Evolutionary conservation across 2,113 vertebrate species (phyloP).

Genomic region (Neogobius melanostomus): DNA sequence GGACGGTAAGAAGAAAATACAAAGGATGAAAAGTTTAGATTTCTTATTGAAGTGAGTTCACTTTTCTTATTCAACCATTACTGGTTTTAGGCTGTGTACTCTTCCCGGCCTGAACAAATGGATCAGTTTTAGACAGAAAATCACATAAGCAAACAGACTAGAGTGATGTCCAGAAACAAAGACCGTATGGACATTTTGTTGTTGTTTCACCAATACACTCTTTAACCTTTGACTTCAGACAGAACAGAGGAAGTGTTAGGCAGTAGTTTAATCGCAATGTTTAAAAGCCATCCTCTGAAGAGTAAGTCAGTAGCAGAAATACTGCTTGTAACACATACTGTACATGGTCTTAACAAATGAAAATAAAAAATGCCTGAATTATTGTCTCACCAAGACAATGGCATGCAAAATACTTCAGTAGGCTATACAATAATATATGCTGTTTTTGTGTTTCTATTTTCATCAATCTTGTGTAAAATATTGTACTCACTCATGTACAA

Average conservation of each 20-base stretch:
- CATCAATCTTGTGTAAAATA: not conserved
- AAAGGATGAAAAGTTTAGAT: slow-evolving; percentile 12
- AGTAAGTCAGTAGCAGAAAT: slow-evolving; percentile 13
- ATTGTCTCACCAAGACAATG: not conserved
- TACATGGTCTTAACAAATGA: too few relatives aligned
- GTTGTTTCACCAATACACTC: slow-evolving; percentile 21
- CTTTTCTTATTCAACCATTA: not conserved
- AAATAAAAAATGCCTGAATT: too few relatives aligned
- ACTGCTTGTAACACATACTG: not conserved
- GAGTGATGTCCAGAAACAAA: slow-evolving; percentile 19
- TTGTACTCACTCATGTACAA: not conserved
- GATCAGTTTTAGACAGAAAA: slow-evolving; percentile 1
- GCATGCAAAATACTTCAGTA: not conserved
- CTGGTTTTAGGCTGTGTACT: not conserved
- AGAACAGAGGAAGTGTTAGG: slow-evolving; percentile 27
- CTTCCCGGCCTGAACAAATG: not conserved
- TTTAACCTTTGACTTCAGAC: slow-evolving; percentile 54
- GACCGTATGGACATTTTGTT: not conserved
- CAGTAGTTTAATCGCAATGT: slow-evolving; percentile 20
- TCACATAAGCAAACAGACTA: slow-evolving; percentile 25
- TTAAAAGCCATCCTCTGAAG: slow-evolving; percentile 1
- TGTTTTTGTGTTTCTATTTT: not conserved
- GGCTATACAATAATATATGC: too few relatives aligned
- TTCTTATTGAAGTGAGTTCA: slow-evolving; percentile 17
- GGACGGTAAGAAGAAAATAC: slow-evolving; percentile 5